These are phyloP conservation scores for Alces alces DNA, from an alignment of 2,113 vertebrate genomes.

Conservation along the genomic window DNA sequence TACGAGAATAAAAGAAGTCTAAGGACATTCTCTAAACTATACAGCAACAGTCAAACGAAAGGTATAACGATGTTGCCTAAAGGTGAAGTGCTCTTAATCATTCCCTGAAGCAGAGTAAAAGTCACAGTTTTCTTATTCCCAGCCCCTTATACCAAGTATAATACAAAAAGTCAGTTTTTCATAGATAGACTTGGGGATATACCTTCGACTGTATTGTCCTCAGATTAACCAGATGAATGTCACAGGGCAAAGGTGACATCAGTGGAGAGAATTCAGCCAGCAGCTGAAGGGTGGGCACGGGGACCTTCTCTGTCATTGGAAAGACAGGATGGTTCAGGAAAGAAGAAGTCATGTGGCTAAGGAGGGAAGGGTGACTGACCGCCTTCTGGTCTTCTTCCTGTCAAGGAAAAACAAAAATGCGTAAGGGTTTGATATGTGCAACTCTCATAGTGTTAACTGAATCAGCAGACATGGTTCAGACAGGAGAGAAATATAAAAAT, in stretches of 20 bases:
- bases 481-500: not conserved
- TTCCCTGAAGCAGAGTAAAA: not conserved
- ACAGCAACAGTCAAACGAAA: not conserved
- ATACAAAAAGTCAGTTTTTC: not conserved
- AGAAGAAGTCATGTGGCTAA: conserved; percentile 86
- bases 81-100: not conserved
- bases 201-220: conserved; percentile 91
- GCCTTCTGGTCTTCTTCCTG: conserved; percentile 82
- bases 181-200: conserved; percentile 22
- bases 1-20: not conserved
- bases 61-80: not conserved
- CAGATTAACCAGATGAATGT: conserved; percentile 91
- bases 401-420: conserved; percentile 28
- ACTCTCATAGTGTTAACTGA: not conserved
- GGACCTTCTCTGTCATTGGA: conserved; percentile 79
- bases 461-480: not conserved
- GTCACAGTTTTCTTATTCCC: not conserved
- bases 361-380: conserved; percentile 88
- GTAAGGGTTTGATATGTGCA: not conserved
- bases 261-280: conserved; percentile 82
- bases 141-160: not conserved
- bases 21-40: not conserved
- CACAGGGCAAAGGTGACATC: conserved; percentile 87
- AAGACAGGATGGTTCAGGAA: conserved; percentile 89
- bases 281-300: conserved; percentile 70